Evolutionary conservation across 1,140 invertebrate genomes (phyloP).

Genomic region (Eurosta solidaginis): DNA sequence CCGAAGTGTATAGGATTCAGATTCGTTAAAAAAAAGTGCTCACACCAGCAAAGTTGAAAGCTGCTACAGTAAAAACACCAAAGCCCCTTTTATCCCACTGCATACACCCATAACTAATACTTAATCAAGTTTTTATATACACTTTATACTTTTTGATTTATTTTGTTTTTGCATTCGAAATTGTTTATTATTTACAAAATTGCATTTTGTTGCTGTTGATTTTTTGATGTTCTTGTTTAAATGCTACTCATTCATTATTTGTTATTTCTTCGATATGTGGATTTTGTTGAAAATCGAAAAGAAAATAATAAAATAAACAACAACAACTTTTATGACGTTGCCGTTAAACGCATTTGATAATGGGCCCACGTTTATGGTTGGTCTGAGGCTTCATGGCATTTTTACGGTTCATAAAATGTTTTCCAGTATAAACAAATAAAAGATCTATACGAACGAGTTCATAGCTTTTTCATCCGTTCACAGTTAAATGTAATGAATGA

Average conservation of each 20-base stretch:
- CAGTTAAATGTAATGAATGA: no score
- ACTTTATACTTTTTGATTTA: not conserved
- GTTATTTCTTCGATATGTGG: slow-evolving; percentile 9
- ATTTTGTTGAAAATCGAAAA: slow-evolving; percentile 13
- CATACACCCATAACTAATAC: no score
- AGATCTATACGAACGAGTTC: no score
- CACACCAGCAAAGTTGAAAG: no score
- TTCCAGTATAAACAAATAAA: slow-evolving; percentile 2
- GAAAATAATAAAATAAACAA: not conserved
- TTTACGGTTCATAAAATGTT: slow-evolving; percentile 27
- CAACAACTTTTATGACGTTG: not conserved
- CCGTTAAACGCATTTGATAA: not conserved
- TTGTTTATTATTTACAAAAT: slow-evolving; percentile 10
- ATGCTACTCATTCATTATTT: not conserved
- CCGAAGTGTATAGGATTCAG: no score
- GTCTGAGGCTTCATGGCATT: slow-evolving; percentile 27
- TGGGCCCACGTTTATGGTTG: slow-evolving; percentile 21
- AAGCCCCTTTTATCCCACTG: no score
- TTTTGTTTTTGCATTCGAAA: not conserved
- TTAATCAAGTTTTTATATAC: not conserved
- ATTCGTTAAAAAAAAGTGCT: no score
- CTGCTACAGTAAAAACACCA: no score
- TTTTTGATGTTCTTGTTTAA: not conserved
- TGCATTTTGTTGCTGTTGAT: not conserved
- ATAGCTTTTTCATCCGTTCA: no score